A percentile compares a stretch with the other conserved stretches of the same genome.
Evolutionary conservation across 2,888 invertebrate genomes (phyloP).

Genomic region (Callimorpha dominula): DNA sequence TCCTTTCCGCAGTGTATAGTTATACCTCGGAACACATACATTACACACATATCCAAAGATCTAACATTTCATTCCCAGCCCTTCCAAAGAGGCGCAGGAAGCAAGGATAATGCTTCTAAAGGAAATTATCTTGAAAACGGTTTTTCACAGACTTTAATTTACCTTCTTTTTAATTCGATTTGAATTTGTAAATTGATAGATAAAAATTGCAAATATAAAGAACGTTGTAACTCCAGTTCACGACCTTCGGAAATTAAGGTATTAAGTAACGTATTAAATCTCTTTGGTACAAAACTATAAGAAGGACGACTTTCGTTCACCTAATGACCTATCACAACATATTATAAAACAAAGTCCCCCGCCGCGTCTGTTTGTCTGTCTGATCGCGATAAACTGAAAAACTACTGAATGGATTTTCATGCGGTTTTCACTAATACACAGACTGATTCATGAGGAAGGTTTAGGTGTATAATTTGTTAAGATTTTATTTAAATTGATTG

Average conservation of each 20-base stretch:
- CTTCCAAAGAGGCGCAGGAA: slow-evolving; percentile 14
- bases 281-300: background rate
- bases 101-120: slow-evolving; percentile 24
- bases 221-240: slow-evolving; percentile 14
- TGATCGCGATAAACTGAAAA: no score
- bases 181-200: slow-evolving; percentile 44
- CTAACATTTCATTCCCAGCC: background rate
- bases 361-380: no score
- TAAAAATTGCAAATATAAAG: slow-evolving; percentile 28
- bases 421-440: no score
- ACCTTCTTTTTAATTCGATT: slow-evolving; percentile 31
- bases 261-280: background rate
- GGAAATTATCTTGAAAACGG: slow-evolving; percentile 25
- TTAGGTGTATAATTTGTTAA: no score
- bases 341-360: no score
- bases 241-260: background rate
- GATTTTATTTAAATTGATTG: no score
- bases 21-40: background rate
- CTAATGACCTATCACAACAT: no score
- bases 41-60: slow-evolving; percentile 7
- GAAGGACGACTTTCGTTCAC: background rate
- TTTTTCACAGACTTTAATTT: slow-evolving; percentile 33
- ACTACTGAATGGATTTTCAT: no score
- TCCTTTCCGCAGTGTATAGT: background rate
- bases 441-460: no score